Conservation (phyloP, 2,888 invertebrate genomes). For the Ophraella communa region DNA sequence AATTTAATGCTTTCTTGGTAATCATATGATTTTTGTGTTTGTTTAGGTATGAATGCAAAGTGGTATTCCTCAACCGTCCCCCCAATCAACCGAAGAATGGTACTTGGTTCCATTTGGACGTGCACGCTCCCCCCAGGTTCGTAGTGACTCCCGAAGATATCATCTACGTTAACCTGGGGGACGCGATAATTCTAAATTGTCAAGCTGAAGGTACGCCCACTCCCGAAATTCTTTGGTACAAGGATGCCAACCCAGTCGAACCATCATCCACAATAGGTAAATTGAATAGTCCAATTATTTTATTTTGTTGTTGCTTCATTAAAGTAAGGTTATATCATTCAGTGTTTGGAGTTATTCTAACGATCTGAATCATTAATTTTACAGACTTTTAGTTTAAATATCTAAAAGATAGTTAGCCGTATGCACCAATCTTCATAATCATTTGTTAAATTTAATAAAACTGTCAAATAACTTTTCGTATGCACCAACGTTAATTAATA, state of each 20-base stretch:
- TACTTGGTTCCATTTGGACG: slow-evolving; percentile 97
- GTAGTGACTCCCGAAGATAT: slow-evolving; percentile 94
- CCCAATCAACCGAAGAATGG: slow-evolving; percentile 93
- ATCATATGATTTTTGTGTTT: background rate
- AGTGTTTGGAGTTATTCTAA: too few species aligned
- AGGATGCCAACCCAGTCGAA: slow-evolving; percentile 90
- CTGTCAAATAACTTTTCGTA: too few species aligned
- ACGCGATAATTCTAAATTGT: slow-evolving; percentile 95
- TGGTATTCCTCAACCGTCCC: slow-evolving; percentile 93
- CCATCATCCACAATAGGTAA: slow-evolving; percentile 79
- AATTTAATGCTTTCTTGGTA: too few species aligned
- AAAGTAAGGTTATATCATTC: too few species aligned
- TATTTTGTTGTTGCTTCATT: background rate
- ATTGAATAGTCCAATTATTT: too few species aligned
- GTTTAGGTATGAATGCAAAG: slow-evolving; percentile 64
- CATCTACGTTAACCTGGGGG: slow-evolving; percentile 95
- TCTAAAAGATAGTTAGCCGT: too few species aligned
- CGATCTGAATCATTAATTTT: too few species aligned
- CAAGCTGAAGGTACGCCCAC: slow-evolving; percentile 95
- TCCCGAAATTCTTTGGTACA: slow-evolving; percentile 96
- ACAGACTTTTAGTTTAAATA: too few species aligned
- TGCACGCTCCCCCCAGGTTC: slow-evolving; percentile 95
- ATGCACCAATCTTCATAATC: too few species aligned
- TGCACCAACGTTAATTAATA: too few species aligned
- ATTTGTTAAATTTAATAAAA: too few species aligned